Evolutionary conservation across 2,888 invertebrate species (phyloP), one percentile per base, ranked within the genome.

Genomic region (Plagodis pulveraria): DNA sequence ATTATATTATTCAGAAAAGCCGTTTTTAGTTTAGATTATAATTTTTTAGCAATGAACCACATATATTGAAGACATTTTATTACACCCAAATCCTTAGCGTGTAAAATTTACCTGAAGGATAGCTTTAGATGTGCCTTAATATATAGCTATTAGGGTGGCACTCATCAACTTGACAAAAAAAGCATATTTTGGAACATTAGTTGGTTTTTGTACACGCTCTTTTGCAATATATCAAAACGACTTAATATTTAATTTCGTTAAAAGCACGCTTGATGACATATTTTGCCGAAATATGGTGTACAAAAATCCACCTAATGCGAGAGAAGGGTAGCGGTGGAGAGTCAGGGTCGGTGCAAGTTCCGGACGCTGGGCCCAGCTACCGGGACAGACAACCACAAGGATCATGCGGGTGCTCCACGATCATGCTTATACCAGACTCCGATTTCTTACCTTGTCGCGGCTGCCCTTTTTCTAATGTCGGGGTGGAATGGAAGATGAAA

Each of bases 391-490:
- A 73, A 77, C 83, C 83, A 84, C 80, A 74, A 74, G 86, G 86
- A 82, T 66, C 89, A 90, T 90, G 91, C 91, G 87, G 86, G 90
- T 86, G 84, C 85, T 80, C 83, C 86, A 85, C 82, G 76, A 51
- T 78, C 75, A 91, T 92, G 91, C 91, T 81, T 77, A 85, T 79
- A 84, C 74, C 62, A 63, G 62, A 61, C 60, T 79, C 78, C 85
- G 84, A 80, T 81, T 80, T 85, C 95, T 95, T 95, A 96, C 96
- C 96, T 96, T 96, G 87, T 97, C 96, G 87, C 96, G 94, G 93
- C 96, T 96, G 93, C 96, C 96, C 93, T 96, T 96, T 95, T 96
- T 97, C 96, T 96, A 95, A 90, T 82, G 87, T 91, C 80, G 91
- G 88, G 86, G 89, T 81, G 77, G 87, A 84, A 91, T 91, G 91